Conservation (phyloP, 1,140 invertebrate species). For the Panonychus citri region DNA sequence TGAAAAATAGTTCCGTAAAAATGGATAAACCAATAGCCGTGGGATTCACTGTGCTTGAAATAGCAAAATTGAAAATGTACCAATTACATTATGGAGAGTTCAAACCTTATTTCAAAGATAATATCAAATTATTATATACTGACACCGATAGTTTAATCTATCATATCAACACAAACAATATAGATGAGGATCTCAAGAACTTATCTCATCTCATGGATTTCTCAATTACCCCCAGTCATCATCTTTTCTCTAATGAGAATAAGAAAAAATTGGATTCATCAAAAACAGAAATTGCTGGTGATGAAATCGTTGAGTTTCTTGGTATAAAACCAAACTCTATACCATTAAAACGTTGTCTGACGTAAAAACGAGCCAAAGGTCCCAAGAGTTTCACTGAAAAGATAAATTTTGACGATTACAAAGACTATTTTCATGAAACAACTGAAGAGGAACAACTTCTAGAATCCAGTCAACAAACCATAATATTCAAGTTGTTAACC, state of each 20-base stretch:
- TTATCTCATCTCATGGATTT: conserved; percentile 10
- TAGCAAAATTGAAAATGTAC: conserved; percentile 11
- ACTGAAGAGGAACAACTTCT: background rate
- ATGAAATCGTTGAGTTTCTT: conserved; percentile 21
- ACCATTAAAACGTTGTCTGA: background rate
- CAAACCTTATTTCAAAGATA: no score
- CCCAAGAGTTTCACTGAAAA: background rate
- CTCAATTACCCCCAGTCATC: conserved; percentile 11
- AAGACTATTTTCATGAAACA: background rate
- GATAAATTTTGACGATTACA: background rate
- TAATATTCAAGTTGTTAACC: background rate
- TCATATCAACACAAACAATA: conserved; percentile 10
- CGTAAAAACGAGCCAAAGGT: background rate
- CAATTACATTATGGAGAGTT: no score
- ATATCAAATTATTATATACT: background rate
- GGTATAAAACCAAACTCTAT: conserved; percentile 20
- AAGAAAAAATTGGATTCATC: conserved; percentile 28
- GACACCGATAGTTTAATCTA: conserved; percentile 13
- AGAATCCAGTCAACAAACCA: background rate
- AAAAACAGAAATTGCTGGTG: conserved; percentile 26
- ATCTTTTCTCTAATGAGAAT: conserved; percentile 18
- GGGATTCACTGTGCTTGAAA: conserved; percentile 16
- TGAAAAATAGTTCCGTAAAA: conserved; percentile 11
- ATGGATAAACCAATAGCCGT: conserved; percentile 18
- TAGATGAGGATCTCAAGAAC: conserved; percentile 12